Evolutionary conservation across 2,113 vertebrate species (phyloP).

Genomic region (Aythya baeri): DNA sequence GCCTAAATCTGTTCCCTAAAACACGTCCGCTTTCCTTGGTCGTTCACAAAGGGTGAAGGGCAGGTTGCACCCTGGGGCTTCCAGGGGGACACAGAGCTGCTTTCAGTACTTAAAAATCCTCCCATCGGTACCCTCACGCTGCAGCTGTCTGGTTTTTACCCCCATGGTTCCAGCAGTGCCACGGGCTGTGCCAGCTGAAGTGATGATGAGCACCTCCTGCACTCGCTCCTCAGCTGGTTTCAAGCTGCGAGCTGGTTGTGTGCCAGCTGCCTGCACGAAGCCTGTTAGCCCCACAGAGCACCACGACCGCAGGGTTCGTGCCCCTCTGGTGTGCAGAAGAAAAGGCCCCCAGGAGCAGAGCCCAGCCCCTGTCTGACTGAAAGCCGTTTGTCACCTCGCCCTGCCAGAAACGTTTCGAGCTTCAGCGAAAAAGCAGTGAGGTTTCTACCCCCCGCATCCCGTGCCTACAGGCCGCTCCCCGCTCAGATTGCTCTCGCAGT

Average conservation of each 20-base stretch:
- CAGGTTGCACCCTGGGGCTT: not conserved
- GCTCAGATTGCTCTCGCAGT: not conserved
- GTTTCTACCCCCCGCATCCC: not conserved
- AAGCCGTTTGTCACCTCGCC: not conserved
- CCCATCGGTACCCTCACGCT: accelerated
- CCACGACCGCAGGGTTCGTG: accelerated
- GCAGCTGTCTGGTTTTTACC: accelerated
- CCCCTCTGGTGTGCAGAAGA: not conserved
- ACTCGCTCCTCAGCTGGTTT: not conserved
- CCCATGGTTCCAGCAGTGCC: accelerated
- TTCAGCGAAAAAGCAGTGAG: not conserved
- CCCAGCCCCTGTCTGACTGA: not conserved
- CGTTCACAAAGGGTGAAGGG: not conserved
- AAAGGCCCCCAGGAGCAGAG: not conserved
- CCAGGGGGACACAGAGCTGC: not conserved
- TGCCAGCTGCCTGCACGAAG: not conserved
- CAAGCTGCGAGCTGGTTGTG: not conserved
- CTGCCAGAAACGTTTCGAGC: not conserved
- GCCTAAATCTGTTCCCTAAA: not conserved
- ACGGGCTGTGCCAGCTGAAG: not conserved
- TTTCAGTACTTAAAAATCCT: not conserved
- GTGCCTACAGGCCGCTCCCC: not conserved
- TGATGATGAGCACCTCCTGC: not conserved
- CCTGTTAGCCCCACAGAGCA: too few species aligned
- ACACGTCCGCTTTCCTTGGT: accelerated